These are phyloP conservation scores for Chloroclysta siterata DNA, from an alignment of 2,888 invertebrate genomes.

Conservation along the genomic window DNA sequence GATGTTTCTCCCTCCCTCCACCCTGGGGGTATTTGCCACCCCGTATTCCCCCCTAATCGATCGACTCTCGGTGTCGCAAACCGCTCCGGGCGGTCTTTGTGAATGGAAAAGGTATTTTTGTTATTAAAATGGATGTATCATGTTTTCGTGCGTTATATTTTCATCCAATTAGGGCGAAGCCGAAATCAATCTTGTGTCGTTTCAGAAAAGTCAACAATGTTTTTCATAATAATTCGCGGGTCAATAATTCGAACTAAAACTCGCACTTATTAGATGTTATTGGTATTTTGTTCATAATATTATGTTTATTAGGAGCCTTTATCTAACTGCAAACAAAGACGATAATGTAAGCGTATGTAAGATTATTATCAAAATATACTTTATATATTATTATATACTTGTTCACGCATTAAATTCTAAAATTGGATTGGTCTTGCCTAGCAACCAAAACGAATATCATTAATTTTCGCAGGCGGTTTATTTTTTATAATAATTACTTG, in stretches of 20 bases:
- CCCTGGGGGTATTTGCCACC: slow-evolving; percentile 50
- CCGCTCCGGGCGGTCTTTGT: slow-evolving; percentile 30
- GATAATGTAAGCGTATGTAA: too few relatives aligned
- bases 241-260: neutral
- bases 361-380: too few relatives aligned
- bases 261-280: neutral
- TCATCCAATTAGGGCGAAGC: slow-evolving; percentile 28
- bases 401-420: too few relatives aligned
- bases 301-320: too few relatives aligned
- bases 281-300: neutral
- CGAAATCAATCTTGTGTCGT: slow-evolving; percentile 4
- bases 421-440: too few relatives aligned
- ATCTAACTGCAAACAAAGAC: too few relatives aligned
- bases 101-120: slow-evolving; percentile 36
- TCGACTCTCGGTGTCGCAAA: slow-evolving; percentile 57
- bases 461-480: too few relatives aligned
- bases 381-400: too few relatives aligned
- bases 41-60: slow-evolving; percentile 63
- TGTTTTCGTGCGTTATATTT: slow-evolving; percentile 29
- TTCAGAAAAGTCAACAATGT: neutral
- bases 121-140: slow-evolving; percentile 35
- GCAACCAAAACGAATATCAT: too few relatives aligned
- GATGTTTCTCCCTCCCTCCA: slow-evolving; percentile 41
- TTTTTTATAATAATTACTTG: too few relatives aligned
- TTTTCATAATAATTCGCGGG: neutral